A percentile compares a stretch with the other conserved stretches of the same genome.
Conservation (phyloP, 64 coral and sea anemone genomes). For the Dendrophyllia cribrosa region DNA sequence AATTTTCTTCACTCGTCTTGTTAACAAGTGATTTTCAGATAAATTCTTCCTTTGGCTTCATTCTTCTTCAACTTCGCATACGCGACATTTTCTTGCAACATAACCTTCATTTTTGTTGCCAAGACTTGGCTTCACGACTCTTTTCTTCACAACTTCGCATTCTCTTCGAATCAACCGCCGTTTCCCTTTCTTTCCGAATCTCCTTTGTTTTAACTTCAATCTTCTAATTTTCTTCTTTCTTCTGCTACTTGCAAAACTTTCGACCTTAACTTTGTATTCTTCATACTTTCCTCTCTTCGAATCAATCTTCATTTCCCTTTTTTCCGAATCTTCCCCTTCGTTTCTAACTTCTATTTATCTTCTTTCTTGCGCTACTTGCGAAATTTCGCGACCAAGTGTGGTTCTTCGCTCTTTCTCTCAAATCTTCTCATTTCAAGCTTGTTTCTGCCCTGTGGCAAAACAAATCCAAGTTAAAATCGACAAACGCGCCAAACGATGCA, state of each 20-base stretch:
- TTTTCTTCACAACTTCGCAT: not conserved
- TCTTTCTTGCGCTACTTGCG: constrained; percentile 49
- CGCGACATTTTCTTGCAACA: not conserved
- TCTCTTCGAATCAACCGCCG: not conserved
- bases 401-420: constrained; percentile 42
- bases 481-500: constrained; percentile 14
- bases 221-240: constrained; percentile 6
- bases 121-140: not conserved
- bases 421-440: constrained; percentile 44
- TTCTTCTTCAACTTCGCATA: constrained; percentile 20
- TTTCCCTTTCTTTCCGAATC: not conserved
- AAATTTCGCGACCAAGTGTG: constrained; percentile 15
- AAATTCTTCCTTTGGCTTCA: not conserved
- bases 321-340: constrained; percentile 4
- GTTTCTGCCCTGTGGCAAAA: constrained; percentile 51
- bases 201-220: not conserved
- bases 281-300: constrained; percentile 11
- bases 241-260: not conserved
- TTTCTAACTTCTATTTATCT: constrained; percentile 34
- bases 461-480: constrained; percentile 47
- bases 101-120: not conserved
- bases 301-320: constrained; percentile 20
- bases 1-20: not conserved
- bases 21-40: not conserved
- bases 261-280: not conserved